Evolutionary conservation across 2,797 vertebrate species (phyloP).

Genomic region (Phrynocephalus guinanensis): DNA sequence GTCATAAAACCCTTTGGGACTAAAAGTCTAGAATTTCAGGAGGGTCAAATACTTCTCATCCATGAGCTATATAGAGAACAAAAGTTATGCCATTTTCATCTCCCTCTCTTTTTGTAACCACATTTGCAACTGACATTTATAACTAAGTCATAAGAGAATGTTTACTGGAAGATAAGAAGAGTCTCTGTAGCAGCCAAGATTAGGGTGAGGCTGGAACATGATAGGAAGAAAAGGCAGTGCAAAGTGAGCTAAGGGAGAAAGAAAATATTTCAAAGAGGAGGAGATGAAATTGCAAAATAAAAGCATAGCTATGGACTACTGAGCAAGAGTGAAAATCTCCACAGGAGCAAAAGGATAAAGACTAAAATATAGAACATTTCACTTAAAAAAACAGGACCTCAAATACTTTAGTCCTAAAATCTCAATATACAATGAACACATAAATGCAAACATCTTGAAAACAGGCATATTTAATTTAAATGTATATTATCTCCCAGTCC

Average conservation of each 20-base stretch:
- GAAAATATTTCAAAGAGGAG: not conserved
- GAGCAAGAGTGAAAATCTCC: not conserved
- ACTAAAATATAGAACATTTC: not conserved
- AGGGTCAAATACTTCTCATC: no score
- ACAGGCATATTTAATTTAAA: not conserved
- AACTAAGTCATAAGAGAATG: not conserved
- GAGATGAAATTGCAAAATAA: not conserved
- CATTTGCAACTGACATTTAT: not conserved
- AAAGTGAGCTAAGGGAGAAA: not conserved
- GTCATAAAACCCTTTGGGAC: not conserved
- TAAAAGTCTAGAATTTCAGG: not conserved
- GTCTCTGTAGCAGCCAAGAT: not conserved
- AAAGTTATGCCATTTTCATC: not conserved
- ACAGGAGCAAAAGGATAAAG: not conserved
- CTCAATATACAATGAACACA: not conserved
- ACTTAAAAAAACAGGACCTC: not conserved
- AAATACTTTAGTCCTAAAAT: constrained; percentile 2
- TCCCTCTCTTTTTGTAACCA: not conserved
- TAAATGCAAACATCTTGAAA: constrained; percentile 4
- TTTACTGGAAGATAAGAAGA: not conserved
- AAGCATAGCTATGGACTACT: not conserved
- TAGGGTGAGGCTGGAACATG: not conserved
- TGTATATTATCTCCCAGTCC: not conserved
- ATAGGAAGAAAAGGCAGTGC: not conserved
- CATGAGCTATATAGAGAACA: not conserved